Evolutionary conservation across 2,113 vertebrate species (phyloP).

Genomic region (Tor tambroides): DNA sequence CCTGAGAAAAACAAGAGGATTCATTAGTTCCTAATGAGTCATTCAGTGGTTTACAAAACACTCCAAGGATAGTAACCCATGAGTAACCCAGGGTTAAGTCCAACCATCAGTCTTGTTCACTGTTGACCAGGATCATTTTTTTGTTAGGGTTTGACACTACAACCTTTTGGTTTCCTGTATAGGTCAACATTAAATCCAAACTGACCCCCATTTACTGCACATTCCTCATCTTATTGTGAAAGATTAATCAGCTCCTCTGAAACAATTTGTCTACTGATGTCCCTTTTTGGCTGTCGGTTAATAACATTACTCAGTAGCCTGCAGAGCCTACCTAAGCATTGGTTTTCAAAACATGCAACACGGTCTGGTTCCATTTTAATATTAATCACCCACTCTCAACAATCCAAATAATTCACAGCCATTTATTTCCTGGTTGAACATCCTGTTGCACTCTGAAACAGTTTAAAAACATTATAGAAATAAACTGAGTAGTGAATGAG

Average conservation of each 20-base stretch:
- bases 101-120: background rate
- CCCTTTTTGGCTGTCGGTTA: background rate
- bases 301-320: background rate
- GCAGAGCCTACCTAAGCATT: background rate
- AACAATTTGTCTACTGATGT: background rate
- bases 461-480: background rate
- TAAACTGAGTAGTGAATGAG: background rate
- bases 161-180: background rate
- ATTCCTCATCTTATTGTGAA: background rate
- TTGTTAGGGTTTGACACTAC: background rate
- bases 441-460: background rate
- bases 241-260: background rate
- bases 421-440: background rate
- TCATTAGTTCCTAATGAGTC: background rate
- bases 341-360: background rate
- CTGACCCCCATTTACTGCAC: background rate
- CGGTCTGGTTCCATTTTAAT: background rate
- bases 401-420: background rate
- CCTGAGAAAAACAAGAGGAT: slow-evolving; percentile 72
- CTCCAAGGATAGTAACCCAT: background rate
- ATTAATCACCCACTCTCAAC: background rate
- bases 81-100: background rate
- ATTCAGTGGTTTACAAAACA: background rate
- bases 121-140: background rate
- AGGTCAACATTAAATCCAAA: background rate